phyloP scores from a whole-genome alignment of 2,888 invertebrate genomes.

The Ceriagrion tenellum region DNA sequence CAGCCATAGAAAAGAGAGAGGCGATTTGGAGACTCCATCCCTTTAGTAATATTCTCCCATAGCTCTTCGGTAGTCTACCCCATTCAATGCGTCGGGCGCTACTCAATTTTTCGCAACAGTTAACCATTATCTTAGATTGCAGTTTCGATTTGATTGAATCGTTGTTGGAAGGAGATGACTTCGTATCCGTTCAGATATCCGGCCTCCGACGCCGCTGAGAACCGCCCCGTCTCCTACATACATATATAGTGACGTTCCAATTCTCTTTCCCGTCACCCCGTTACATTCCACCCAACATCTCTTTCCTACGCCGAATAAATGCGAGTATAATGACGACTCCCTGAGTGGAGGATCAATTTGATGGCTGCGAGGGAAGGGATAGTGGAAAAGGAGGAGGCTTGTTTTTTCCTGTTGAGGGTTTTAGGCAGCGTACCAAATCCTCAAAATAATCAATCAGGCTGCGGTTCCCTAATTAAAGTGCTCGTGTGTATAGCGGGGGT shows the following conservation, averaged over 20 bases:
- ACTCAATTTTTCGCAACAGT: not conserved
- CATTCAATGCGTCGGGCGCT: not conserved
- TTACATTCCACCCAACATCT: not conserved
- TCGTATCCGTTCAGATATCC: not conserved
- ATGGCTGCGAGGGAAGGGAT: not conserved
- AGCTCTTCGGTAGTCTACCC: not conserved
- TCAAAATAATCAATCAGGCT: not conserved
- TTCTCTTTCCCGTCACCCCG: not conserved
- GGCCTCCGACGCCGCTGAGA: not conserved
- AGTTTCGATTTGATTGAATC: slow-evolving; percentile 16
- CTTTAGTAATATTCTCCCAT: not conserved
- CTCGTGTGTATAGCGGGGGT: not conserved
- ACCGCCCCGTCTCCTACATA: not conserved
- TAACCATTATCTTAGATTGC: slow-evolving; percentile 1
- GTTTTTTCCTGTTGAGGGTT: not conserved
- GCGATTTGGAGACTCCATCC: too few species aligned
- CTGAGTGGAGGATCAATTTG: not conserved
- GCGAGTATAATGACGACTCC: not conserved
- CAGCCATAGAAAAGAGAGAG: too few species aligned
- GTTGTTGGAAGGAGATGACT: not conserved
- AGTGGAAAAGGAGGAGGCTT: not conserved
- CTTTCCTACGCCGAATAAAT: not conserved
- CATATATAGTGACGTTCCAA: not conserved
- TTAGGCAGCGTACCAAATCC: not conserved
- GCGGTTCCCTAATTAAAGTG: not conserved